phyloP scores from a whole-genome alignment of 2,888 invertebrate genomes.

The Herminia tarsipennalis region DNA sequence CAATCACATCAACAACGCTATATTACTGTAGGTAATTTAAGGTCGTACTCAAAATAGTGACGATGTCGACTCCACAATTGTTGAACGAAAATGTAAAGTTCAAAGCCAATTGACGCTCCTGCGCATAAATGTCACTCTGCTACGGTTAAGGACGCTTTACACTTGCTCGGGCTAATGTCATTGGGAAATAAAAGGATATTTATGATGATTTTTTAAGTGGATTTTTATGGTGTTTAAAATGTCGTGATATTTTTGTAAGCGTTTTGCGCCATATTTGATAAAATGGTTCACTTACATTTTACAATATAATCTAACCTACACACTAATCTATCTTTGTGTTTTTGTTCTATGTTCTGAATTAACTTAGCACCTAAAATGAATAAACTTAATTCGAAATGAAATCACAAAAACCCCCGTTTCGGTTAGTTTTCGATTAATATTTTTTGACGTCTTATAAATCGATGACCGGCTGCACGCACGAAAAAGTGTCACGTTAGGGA shows the following conservation, averaged over 20 bases:
- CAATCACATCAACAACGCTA: slow-evolving; percentile 6
- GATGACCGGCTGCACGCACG: no score
- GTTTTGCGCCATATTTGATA: no score
- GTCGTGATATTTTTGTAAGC: slow-evolving; percentile 1
- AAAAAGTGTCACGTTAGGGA: no score
- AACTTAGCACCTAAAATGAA: no score
- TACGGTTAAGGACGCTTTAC: slow-evolving; percentile 28
- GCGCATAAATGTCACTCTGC: slow-evolving; percentile 40
- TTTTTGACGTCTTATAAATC: no score
- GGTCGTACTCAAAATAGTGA: slow-evolving; percentile 7
- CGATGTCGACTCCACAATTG: slow-evolving; percentile 28
- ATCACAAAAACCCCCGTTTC: no score
- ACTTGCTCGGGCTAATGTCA: slow-evolving; percentile 17
- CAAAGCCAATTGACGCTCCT: slow-evolving; percentile 49
- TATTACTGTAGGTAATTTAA: slow-evolving; percentile 7
- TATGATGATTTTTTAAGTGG: slow-evolving; percentile 4
- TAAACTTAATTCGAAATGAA: no score
- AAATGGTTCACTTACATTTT: no score
- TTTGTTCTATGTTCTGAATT: no score
- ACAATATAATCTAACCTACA: no score
- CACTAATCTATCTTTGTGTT: no score
- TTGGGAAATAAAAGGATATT: slow-evolving; percentile 10
- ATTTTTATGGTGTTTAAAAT: slow-evolving; percentile 9
- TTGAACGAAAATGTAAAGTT: slow-evolving; percentile 52
- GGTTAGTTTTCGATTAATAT: no score